Conservation (phyloP, 2,888 invertebrate genomes). For the Ethmia dodecea region DNA sequence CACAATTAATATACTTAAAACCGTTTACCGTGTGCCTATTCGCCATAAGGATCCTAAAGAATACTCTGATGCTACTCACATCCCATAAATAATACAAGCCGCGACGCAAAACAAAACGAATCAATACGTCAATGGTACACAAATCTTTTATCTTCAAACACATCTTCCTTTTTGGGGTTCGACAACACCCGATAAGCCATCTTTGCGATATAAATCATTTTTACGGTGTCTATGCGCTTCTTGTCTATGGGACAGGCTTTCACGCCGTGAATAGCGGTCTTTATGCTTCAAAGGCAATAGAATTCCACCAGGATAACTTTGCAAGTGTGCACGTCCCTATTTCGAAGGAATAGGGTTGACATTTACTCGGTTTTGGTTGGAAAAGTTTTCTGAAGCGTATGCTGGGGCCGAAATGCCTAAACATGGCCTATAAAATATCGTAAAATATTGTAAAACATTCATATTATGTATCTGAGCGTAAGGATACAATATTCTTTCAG, state of each 20-base stretch:
- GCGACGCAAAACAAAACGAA: too few species aligned
- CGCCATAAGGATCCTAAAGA: too few species aligned
- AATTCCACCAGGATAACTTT: slow-evolving; percentile 22
- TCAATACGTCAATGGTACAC: slow-evolving; percentile 22
- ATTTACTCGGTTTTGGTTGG: slow-evolving; percentile 19
- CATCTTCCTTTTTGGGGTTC: slow-evolving; percentile 53
- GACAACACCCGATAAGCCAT: slow-evolving; percentile 60
- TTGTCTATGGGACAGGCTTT: slow-evolving; percentile 67
- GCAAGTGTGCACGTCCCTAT: slow-evolving; percentile 18
- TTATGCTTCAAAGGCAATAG: slow-evolving; percentile 53
- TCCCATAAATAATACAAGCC: too few species aligned
- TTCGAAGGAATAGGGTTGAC: slow-evolving; percentile 21
- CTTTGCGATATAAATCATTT: slow-evolving; percentile 67
- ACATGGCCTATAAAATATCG: slow-evolving; percentile 62
- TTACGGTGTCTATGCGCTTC: slow-evolving; percentile 51
- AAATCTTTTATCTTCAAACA: slow-evolving; percentile 37
- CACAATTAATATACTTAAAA: too few species aligned
- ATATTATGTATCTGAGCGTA: too few species aligned
- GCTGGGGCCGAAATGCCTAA: slow-evolving; percentile 54
- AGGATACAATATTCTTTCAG: too few species aligned
- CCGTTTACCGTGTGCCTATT: too few species aligned
- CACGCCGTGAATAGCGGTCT: slow-evolving; percentile 59
- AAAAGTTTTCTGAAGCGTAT: slow-evolving; percentile 24
- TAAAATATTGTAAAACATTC: too few species aligned
- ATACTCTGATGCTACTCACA: too few species aligned